Base-by-base conservation (phyloP, 2,888 invertebrate species). In the Clitarchus hookeri region DNA sequence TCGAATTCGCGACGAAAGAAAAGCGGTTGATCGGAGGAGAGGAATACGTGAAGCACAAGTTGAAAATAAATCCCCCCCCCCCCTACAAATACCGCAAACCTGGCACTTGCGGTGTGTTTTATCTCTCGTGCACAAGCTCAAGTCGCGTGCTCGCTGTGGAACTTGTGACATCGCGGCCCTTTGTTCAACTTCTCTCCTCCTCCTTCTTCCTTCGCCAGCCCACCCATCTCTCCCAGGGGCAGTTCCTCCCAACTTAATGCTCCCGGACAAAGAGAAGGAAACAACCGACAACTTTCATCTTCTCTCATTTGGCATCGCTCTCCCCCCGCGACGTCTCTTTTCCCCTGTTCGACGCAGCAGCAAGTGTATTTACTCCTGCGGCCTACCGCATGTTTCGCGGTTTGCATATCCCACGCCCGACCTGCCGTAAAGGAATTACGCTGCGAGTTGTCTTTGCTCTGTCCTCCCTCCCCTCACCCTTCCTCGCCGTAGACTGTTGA, bases 261-360 rank as follows among this genome's bases (percentile, higher is more conserved):
- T 65, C 65, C 12, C n/a, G 65, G 65, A 65, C 65, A n/a, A 65
- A 65, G 65, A 65, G 65, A 23, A 65, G 65, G 65, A 65, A 65
- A n/a, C 65, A 65, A 65, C 65, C 65, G 65, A 65, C 65, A 65
- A 65, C 65, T 65, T 65, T 65, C 65, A 65, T 65, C 65, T 65
- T 65, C 65, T 65, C 65, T 65, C 65, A 65, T 65, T n/a, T 65
- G 65, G 65, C 65, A 65, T 65, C n/a, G 0, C 65, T 23, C 65
- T 23, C 65, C 11, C n/a, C 65, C 23, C 65, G 16, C 19, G n/a
- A 8, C 65, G 11, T 23, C n/a, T 23, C 65, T n/a, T 65, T 48
- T 53, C 53, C 6, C 53, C 19, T 19, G 1, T 36, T 53, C 19
- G 4, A 53, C 53, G 2, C 3, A 23, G 65, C 65, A n/a, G n/a